Percentiles rank a stretch among this genome's conserved stretches.
Conservation (phyloP, 2,888 invertebrate genomes). For the Colletes collaris region DNA sequence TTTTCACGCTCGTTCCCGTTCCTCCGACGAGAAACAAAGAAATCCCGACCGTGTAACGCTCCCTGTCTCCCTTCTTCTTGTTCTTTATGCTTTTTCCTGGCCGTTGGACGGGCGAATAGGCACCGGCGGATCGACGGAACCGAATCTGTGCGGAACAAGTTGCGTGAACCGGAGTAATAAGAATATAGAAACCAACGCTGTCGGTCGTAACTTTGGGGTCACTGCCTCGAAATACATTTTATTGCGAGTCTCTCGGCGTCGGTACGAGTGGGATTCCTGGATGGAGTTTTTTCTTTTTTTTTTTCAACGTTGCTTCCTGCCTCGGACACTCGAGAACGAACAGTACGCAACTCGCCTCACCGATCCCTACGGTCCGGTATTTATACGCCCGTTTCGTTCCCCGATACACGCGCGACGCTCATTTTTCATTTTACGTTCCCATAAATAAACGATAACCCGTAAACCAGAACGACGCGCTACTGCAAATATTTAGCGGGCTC, state of each 20-base stretch:
- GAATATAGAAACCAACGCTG: neutral
- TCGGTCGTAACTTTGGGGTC: neutral
- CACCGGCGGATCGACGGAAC: neutral
- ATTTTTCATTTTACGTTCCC: no score
- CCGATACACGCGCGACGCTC: no score
- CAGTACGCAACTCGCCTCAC: no score
- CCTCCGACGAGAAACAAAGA: conserved; percentile 47
- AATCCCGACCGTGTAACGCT: conserved; percentile 2
- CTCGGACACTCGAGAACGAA: no score
- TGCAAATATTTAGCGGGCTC: no score
- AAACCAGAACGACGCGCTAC: no score
- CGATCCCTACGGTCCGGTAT: no score
- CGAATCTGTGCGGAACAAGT: conserved; percentile 13
- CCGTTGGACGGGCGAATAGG: neutral
- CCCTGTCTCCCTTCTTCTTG: neutral
- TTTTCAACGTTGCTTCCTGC: neutral
- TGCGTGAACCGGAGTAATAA: conserved; percentile 35
- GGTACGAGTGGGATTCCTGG: neutral
- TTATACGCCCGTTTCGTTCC: no score
- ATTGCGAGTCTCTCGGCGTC: neutral
- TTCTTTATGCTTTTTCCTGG: no score
- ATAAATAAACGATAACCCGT: no score
- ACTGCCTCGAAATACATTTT: neutral
- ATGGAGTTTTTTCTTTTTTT: neutral
- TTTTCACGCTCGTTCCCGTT: conserved; percentile 49